Conservation (phyloP, 2,797 vertebrate genomes). For the Sphaeramia orbicularis region DNA sequence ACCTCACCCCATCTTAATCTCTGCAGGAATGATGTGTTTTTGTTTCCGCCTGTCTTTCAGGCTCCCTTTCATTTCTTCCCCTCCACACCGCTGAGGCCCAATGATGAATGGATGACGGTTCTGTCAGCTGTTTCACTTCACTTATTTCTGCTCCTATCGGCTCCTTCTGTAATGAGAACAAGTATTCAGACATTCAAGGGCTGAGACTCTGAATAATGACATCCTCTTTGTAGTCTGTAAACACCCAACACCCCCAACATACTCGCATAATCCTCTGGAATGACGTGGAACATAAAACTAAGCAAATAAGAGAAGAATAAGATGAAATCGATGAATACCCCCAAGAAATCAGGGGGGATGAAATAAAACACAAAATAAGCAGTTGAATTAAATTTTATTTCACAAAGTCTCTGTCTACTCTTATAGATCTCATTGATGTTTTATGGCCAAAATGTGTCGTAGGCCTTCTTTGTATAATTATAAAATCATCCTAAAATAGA, state of each 20-base stretch:
- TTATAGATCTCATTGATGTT: too few species aligned
- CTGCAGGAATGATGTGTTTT: constrained; percentile 1
- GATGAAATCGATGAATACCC: neutral
- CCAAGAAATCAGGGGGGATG: too few species aligned
- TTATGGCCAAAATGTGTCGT: too few species aligned
- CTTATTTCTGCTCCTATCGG: constrained; percentile 63
- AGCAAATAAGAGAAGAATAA: neutral
- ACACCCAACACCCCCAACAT: constrained; percentile 27
- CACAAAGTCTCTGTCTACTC: too few species aligned
- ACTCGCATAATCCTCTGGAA: constrained; percentile 3
- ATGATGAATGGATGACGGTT: constrained; percentile 54
- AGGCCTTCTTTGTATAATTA: too few species aligned
- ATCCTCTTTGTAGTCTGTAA: constrained; percentile 40
- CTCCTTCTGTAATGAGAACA: constrained; percentile 57
- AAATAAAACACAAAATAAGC: too few species aligned
- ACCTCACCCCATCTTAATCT: constrained; percentile 28
- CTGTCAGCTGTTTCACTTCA: constrained; percentile 35
- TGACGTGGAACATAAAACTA: constrained; percentile 5
- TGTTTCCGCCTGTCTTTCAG: neutral
- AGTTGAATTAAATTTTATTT: too few species aligned
- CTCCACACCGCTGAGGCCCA: neutral
- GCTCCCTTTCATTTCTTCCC: neutral
- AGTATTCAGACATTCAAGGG: constrained; percentile 31
- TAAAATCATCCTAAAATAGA: too few species aligned
- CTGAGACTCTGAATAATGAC: constrained; percentile 54